A percentile compares a stretch with the other conserved stretches of the same genome.
phyloP scores from a whole-genome alignment of 2,888 invertebrate genomes.

The Saturnia japonica region DNA sequence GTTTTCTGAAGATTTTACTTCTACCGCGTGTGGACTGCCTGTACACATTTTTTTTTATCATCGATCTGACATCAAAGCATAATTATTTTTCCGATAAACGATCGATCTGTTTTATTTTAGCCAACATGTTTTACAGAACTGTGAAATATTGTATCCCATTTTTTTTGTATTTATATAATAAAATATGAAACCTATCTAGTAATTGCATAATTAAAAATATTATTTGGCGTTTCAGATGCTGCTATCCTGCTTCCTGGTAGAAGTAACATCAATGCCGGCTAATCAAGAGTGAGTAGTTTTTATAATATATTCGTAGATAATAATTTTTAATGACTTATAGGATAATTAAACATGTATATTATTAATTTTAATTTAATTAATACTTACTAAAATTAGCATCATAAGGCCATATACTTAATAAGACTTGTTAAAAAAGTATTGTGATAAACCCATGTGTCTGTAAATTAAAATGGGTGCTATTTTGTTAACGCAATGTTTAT shows the following conservation, averaged over 20 bases:
- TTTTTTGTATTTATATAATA: no score
- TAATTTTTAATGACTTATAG: background rate
- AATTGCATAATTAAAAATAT: background rate
- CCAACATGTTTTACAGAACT: no score
- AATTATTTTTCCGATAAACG: no score
- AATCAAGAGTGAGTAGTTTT: conserved; percentile 59
- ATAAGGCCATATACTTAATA: background rate
- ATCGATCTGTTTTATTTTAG: no score
- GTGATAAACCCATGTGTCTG: background rate
- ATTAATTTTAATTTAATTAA: background rate
- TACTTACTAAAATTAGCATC: background rate
- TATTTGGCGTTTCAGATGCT: conserved; percentile 51
- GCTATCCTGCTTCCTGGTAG: conserved; percentile 44
- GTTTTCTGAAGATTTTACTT: no score
- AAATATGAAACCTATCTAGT: no score
- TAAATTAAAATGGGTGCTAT: no score
- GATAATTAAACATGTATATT: background rate
- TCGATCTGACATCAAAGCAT: no score
- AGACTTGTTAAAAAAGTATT: background rate
- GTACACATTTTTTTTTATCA: no score
- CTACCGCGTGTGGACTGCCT: no score
- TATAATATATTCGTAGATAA: background rate
- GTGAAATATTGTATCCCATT: no score
- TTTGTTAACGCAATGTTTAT: background rate
- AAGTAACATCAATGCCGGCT: conserved; percentile 56